Evolutionary conservation across 2,113 vertebrate genomes (phyloP), one percentile per base, ranked within the genome.

Genomic region (Brienomyrus longianalis): DNA sequence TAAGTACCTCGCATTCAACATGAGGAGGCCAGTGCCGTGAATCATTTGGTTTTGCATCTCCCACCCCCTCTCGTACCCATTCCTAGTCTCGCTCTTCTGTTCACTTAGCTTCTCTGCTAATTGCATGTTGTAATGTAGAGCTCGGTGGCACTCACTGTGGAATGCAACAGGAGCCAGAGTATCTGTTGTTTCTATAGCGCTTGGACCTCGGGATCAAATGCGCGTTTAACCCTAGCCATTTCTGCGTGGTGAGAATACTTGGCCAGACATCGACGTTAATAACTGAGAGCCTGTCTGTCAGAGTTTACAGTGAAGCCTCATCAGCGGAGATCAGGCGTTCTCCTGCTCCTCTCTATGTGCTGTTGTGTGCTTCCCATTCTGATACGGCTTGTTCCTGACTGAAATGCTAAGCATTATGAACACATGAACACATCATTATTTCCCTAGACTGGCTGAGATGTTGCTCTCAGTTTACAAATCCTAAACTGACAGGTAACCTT

Each of bases 161-260:
- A 23, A 83, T 31, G 62, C 62, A 66, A 27, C n/a, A 31, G 19
- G 83, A 47, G 43, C 39, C 21, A 11, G 23, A 48, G 83, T 84
- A 17, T 47, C 83, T 84, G 45, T 43, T n/a, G 39, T n/a, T 48
- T 48, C 45, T 48, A 23, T n/a, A 77, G 70, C 87, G 89, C 87
- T 85, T 54, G 62, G 56, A 62, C 74, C 70, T 19, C 87, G 54
- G 62, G n/a, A 35, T 94, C 93, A 92, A 92, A 94, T 93, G 62
- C n/a, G 62, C 6, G 10, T 80, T 80, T 80, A 43, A 43, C 31
- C 74, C 7, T 15, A 43, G 35, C 39, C 31, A 19, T 43, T 80
- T 6, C 74, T 43, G 10, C n/a, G 27, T 7, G 74, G 74, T 43
- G 74, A 11, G 74, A 80, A 80, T 80, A 80, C 35, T 39, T 80